Percentiles rank a stretch among this genome's conserved stretches.
phyloP scores from a whole-genome alignment of 2,797 vertebrate genomes.

The Crocidura indochinensis region DNA sequence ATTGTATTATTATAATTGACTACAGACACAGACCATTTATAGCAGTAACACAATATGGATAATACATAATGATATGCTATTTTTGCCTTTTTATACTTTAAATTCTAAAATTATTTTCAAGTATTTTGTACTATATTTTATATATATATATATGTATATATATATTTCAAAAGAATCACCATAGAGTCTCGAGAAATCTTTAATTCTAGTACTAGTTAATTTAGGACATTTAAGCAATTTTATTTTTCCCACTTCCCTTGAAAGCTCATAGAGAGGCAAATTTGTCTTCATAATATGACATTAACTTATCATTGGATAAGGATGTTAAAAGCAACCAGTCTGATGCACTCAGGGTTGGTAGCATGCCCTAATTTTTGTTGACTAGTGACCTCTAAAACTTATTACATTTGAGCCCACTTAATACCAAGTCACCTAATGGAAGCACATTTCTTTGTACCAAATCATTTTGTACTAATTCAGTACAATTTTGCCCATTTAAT shows the following conservation, averaged over 20 bases:
- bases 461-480: constrained; percentile 79
- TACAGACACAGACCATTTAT: not conserved
- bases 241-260: constrained; percentile 72
- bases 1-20: not conserved
- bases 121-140: not conserved
- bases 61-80: constrained; percentile 34
- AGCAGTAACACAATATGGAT: constrained; percentile 1
- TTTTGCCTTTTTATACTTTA: constrained; percentile 51
- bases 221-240: constrained; percentile 74
- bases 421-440: constrained; percentile 85
- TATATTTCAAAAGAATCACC: constrained; percentile 33
- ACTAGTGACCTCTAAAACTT: constrained; percentile 86
- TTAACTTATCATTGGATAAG: constrained; percentile 80
- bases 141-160: no score
- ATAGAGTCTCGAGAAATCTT: constrained; percentile 62
- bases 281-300: constrained; percentile 78
- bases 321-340: constrained; percentile 79
- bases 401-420: constrained; percentile 85
- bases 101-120: constrained; percentile 24
- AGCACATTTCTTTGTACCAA: constrained; percentile 78
- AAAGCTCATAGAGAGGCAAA: constrained; percentile 70
- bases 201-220: constrained; percentile 66
- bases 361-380: constrained; percentile 84
- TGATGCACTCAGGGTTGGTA: constrained; percentile 82
- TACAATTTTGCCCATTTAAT: constrained; percentile 81